Conservation (phyloP, 1,140 invertebrate genomes). For the Neomicropteryx cornuta region DNA sequence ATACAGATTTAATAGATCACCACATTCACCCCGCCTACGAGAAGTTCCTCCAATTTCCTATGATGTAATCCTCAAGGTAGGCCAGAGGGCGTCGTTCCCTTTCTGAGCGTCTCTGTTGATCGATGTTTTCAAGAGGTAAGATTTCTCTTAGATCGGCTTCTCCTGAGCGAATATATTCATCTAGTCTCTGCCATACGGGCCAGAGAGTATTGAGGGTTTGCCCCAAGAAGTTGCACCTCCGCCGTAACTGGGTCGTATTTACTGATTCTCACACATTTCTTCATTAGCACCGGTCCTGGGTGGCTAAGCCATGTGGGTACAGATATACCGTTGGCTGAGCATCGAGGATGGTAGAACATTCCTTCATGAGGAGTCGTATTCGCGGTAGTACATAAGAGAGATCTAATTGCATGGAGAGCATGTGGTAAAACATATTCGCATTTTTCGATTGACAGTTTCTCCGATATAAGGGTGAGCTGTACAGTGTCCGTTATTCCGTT, state of each 20-base stretch:
- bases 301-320: background rate
- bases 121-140: no score
- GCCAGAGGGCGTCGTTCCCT: no score
- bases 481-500: no score
- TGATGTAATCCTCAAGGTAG: no score
- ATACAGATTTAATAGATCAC: no score
- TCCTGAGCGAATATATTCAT: no score
- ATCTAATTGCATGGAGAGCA: conserved; percentile 4
- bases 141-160: no score
- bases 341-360: conserved; percentile 10
- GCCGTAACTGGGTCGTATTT: conserved; percentile 14
- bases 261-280: conserved; percentile 8
- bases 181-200: no score
- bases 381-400: conserved; percentile 14
- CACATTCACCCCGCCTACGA: no score
- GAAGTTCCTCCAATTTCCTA: no score
- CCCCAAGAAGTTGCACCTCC: conserved; percentile 13
- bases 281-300: conserved; percentile 11
- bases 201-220: conserved; percentile 15
- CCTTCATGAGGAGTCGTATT: conserved; percentile 16
- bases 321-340: background rate
- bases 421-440: conserved; percentile 14
- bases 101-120: no score
- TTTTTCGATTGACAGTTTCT: background rate
- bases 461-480: conserved; percentile 3